Evolutionary conservation across 2,113 vertebrate genomes (phyloP), one percentile per base, ranked within the genome.

Genomic region (Corythaeola cristata): DNA sequence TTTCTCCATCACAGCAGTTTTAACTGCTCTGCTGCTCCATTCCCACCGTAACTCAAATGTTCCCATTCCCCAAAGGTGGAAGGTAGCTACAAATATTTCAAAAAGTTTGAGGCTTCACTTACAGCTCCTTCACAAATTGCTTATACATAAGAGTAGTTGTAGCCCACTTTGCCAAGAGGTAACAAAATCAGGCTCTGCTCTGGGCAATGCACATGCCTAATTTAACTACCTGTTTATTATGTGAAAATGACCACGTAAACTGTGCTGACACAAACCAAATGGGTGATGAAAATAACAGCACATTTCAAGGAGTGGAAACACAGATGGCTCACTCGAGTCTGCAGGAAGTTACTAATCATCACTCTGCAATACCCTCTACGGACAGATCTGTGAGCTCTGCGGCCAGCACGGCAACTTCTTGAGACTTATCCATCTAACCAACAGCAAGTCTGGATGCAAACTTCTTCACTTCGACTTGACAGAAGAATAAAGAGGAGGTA

Each of bases 221-320:
- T 91, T 94, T 95, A 97, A 97, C 94, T 96, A 95, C 95, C 94
- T 95, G 96, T 97, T 97, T 97, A 96, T 95, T 95, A 96, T 27
- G 94, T 97, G 95, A 96, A 97, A 97, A 97, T 95, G 90, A 62
- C 89, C 86, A 93, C 8, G 90, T 97, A 95, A 97, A 95, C 88
- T 9, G 83, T 97, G 92, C 92, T 93, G 90, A 90, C 90, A 94
- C 86, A 92, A 96, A 95, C 97, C 95, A 97, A 97, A 95, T 79
- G 92, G 96, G 94, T 89, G 95, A 95, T 95, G 95, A 95, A 97
- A 97, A 93, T 79, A 96, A 84, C 94, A 97, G 92, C 94, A 91
- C 86, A 44, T 94, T 96, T 87, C 76, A 75, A 95, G 96, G 85
- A 96, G 86, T 64, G 45, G 56, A 92, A 97, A 94, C 92, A 89